Evolutionary conservation across 2,797 vertebrate genomes (phyloP), one percentile per base, ranked within the genome.

Genomic region (Diplodus sargus): DNA sequence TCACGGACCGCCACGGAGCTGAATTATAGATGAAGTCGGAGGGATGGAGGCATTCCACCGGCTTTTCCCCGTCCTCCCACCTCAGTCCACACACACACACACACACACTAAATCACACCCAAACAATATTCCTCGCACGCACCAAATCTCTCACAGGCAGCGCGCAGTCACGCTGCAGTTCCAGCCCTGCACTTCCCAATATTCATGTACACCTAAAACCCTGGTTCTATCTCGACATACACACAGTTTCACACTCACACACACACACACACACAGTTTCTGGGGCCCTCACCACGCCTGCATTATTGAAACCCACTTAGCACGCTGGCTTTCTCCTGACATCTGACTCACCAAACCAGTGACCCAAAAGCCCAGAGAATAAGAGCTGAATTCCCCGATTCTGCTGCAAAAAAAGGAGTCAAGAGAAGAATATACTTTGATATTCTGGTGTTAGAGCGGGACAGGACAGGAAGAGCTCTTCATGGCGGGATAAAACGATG

Each of bases 1-100:
- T 83, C 79, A 82, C 48, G 22, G 79, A 69, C 57, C 18, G 65
- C 73, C 18, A 66, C 72, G 9, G 67, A 60, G 48, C 71, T 93
- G 82, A 89, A 92, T 90, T 91, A 93, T 93, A 86, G 81, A 93
- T 93, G 87, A 91, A 78, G 71, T 58, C 10, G 11, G 81, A 81
- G 81, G 56, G 57, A 81, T 56, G 65, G 85, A 90, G 75, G 80
- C 74, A 81, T 86, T 89, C 80, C 45, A 17, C 56, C 25, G 43
- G 61, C 77, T 76, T 84, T 79, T 65, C 85, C 83, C 73, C 28
- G 59, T 76, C 63, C 60, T 70, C 75, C 63, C 66, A 73, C 68
- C 52, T 72, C 60, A 30, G 34, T 75, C 43, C 66, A 23, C 39
- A 45, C 61, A 78, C 43, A 49, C 22, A 23, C 45, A 53, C 28